phyloP scores from a whole-genome alignment of 1,140 invertebrate species.

The Meloidogyne floridensis region DNA sequence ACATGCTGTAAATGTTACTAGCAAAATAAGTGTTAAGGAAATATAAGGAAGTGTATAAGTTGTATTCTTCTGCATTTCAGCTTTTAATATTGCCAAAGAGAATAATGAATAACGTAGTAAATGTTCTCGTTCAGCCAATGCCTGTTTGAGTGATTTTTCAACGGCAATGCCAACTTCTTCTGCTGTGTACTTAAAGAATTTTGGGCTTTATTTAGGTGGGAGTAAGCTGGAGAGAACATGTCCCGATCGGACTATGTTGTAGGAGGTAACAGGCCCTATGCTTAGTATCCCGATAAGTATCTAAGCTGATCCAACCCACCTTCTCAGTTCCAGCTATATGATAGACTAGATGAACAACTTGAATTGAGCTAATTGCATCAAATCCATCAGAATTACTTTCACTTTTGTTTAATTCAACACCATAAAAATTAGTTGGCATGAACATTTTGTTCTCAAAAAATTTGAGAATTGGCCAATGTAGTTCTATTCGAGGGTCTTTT shows the following conservation, averaged over 20 bases:
- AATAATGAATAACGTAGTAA: conserved; percentile 56
- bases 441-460: conserved; percentile 65
- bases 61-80: conserved; percentile 64
- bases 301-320: conserved; percentile 13
- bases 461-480: conserved; percentile 62
- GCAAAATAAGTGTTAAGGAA: conserved; percentile 58
- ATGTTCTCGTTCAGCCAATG: conserved; percentile 39
- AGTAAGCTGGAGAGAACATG: no score
- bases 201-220: not conserved
- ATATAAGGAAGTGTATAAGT: conserved; percentile 65
- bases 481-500: conserved; percentile 53
- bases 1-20: conserved; percentile 59
- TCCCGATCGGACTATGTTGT: no score
- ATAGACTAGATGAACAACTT: conserved; percentile 59
- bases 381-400: conserved; percentile 41
- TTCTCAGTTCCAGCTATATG: conserved; percentile 54
- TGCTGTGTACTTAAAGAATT: conserved; percentile 48
- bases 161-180: conserved; percentile 56
- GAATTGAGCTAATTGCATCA: conserved; percentile 45
- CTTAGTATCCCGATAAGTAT: no score
- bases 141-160: conserved; percentile 46
- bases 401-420: conserved; percentile 47
- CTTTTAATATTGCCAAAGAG: conserved; percentile 59
- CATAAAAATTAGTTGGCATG: conserved; percentile 64
- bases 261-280: no score